A percentile compares a stretch with the other conserved stretches of the same genome.
Evolutionary conservation across 2,888 invertebrate species (phyloP).

Genomic region (Entomobrya multifasciata): DNA sequence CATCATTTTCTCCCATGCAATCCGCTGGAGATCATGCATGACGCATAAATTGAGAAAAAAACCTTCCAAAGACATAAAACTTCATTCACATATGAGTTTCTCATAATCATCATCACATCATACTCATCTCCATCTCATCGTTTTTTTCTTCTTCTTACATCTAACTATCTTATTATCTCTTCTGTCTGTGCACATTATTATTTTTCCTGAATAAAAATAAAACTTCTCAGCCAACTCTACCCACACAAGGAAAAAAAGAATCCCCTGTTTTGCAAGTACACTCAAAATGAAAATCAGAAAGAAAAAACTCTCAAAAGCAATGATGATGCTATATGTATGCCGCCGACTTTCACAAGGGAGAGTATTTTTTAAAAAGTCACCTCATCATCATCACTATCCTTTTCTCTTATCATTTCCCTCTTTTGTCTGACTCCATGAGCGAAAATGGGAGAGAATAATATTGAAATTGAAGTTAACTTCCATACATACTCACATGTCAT

Average conservation of each 20-base stretch:
- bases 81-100: constrained; percentile 52
- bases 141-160: constrained; percentile 25
- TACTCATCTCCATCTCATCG: not conserved
- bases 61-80: constrained; percentile 53
- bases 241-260: not conserved
- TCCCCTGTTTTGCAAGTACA: constrained; percentile 34
- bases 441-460: constrained; percentile 43
- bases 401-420: constrained; percentile 47
- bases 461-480: constrained; percentile 64
- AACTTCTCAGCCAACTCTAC: constrained; percentile 25
- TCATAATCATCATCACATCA: constrained; percentile 37
- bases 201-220: constrained; percentile 38
- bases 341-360: constrained; percentile 9
- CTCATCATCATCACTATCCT: constrained; percentile 33
- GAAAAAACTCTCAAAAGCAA: not conserved
- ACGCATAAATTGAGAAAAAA: constrained; percentile 62
- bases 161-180: constrained; percentile 61
- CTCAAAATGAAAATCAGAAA: constrained; percentile 30
- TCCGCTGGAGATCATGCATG: constrained; percentile 50
- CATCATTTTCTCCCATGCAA: constrained; percentile 45
- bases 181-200: constrained; percentile 42
- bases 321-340: constrained; percentile 12
- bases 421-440: constrained; percentile 12
- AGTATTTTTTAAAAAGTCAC: constrained; percentile 36
- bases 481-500: constrained; percentile 33